Evolutionary conservation across 1,140 invertebrate species (phyloP), one percentile per base, ranked within the genome.

Genomic region (Drosophila repleta): DNA sequence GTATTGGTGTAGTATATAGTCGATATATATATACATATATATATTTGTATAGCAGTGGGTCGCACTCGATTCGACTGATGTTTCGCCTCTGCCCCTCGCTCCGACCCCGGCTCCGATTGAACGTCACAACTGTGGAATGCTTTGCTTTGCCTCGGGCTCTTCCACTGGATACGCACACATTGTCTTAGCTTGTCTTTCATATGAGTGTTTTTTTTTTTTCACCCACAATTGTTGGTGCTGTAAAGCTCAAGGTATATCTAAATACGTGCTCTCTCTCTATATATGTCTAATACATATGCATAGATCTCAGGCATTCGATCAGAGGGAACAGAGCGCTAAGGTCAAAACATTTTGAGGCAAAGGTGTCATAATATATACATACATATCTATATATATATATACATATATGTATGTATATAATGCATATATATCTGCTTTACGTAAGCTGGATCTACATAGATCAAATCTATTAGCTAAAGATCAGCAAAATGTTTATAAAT

Each of bases 71-170:
- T 43, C 64, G 60, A 73, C 79, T 68, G 79, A 82, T 67, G 45
- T 84, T 79, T 74, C 45, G 26, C 21, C 49, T 15, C 61, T 70
- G n/a, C 24, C 4, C 45, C 52, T 65, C 56, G 26, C 45, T 45
- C 52, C 37, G 41, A 35, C 60, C 41, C 64, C 57, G 75, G 67
- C 74, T 85, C 77, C 70, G 68, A 88, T 79, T 89, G 83, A 87
- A 89, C 83, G 83, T 88, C 83, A 88, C 84, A 88, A 77, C 65
- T 79, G 60, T 68, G 84, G 83, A 88, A 88, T 88, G 66, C 62
- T 75, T 72, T 88, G 66, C 62, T 75, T 69, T 60, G 61, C 26
- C 60, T 53, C 29, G 5, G 32, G 52, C 51, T 26, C 56, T 52
- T 61, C 66, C 29, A 37, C 53, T 71, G 77, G 73, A 80, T 81